These are phyloP conservation scores for Onychorhynchus coronatus DNA, from an alignment of 2,113 vertebrate genomes.

Conservation along the genomic window DNA sequence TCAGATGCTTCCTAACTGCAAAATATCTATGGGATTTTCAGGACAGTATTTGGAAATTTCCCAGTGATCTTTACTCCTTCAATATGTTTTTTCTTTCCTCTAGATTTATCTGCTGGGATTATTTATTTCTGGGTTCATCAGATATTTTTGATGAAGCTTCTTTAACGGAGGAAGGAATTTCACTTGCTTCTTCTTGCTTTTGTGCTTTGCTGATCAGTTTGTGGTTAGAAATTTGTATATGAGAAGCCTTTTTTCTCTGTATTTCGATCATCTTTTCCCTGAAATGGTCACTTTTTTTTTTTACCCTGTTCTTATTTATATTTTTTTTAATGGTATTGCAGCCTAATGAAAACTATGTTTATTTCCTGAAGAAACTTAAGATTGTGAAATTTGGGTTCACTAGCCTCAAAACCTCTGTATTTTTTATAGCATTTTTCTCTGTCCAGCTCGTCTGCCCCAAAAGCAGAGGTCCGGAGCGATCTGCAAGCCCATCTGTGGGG, in stretches of 20 bases:
- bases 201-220: background rate
- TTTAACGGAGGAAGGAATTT: background rate
- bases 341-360: background rate
- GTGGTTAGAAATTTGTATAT: background rate
- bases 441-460: background rate
- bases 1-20: background rate
- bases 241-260: background rate
- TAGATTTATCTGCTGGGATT: background rate
- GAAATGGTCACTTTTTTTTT: background rate
- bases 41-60: background rate
- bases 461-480: background rate
- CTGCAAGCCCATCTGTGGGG: background rate
- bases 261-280: background rate
- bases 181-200: background rate
- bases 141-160: background rate
- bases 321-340: background rate
- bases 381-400: background rate
- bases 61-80: background rate
- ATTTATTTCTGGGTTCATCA: background rate
- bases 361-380: background rate
- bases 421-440: background rate
- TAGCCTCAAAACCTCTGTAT: background rate
- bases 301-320: accelerated
- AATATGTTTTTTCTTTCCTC: background rate
- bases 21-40: background rate